Percentiles rank a stretch among this genome's conserved stretches.
Evolutionary conservation across 2,113 vertebrate species (phyloP).

Genomic region (Azemiops feae): DNA sequence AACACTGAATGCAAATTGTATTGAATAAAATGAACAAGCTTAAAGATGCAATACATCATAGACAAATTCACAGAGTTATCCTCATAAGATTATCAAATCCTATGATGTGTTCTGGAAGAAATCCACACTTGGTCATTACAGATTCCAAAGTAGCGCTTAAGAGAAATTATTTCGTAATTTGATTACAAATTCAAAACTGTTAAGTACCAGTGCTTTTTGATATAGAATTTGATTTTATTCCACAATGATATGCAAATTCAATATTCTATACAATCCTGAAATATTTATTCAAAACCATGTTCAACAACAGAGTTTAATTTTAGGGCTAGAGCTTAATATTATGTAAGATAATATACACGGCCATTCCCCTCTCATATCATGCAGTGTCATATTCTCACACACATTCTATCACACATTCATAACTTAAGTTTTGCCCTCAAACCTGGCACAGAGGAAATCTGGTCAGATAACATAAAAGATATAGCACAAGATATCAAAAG

Average conservation of each 20-base stretch:
- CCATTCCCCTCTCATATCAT: neutral
- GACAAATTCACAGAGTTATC: neutral
- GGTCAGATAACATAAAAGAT: neutral
- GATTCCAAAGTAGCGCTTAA: neutral
- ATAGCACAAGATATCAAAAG: neutral
- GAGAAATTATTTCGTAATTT: neutral
- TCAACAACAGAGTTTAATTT: neutral
- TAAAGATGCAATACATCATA: neutral
- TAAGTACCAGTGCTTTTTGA: neutral
- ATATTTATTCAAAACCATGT: neutral
- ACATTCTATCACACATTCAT: neutral
- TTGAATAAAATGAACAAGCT: neutral
- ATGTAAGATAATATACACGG: neutral
- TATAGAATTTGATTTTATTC: neutral
- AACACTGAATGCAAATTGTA: neutral
- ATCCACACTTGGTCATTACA: neutral
- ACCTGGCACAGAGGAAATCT: neutral
- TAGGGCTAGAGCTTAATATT: neutral
- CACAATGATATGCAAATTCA: neutral
- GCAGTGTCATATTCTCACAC: neutral
- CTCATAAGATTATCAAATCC: neutral
- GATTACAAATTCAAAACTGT: neutral
- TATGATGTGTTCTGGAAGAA: neutral
- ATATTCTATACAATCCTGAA: neutral
- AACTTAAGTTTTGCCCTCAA: neutral